Conservation (phyloP, 2,113 vertebrate species). For the Formicarius rufipectus region DNA sequence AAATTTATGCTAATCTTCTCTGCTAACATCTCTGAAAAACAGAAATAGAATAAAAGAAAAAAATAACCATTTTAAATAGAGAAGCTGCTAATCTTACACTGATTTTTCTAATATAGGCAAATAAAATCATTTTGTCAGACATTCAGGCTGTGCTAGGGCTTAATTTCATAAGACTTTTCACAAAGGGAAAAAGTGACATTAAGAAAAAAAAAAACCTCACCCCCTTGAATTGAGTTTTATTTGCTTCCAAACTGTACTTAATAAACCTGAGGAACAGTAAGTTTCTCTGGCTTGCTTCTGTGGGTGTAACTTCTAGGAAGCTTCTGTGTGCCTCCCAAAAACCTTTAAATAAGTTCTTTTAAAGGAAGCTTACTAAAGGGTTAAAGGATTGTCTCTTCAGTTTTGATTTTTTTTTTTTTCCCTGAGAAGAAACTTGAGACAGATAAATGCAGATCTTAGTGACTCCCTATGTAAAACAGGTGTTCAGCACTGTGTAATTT, state of each 20-base stretch:
- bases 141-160: neutral
- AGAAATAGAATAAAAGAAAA: neutral
- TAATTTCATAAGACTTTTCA: neutral
- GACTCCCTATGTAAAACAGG: conserved; percentile 31
- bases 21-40: neutral
- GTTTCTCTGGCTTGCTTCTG: neutral
- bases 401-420: neutral
- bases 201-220: neutral
- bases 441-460: neutral
- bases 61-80: neutral
- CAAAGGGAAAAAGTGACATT: neutral
- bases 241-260: neutral
- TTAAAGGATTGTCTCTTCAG: neutral
- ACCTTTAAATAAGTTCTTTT: neutral
- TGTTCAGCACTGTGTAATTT: conserved; percentile 57
- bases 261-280: neutral
- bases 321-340: neutral
- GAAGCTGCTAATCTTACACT: neutral
- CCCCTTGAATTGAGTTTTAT: neutral
- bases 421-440: neutral
- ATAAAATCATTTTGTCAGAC: neutral
- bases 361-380: neutral
- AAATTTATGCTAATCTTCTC: neutral
- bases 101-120: neutral
- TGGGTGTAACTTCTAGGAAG: neutral